phyloP scores from a whole-genome alignment of 2,797 vertebrate genomes.

The Aeoliscus strigatus region DNA sequence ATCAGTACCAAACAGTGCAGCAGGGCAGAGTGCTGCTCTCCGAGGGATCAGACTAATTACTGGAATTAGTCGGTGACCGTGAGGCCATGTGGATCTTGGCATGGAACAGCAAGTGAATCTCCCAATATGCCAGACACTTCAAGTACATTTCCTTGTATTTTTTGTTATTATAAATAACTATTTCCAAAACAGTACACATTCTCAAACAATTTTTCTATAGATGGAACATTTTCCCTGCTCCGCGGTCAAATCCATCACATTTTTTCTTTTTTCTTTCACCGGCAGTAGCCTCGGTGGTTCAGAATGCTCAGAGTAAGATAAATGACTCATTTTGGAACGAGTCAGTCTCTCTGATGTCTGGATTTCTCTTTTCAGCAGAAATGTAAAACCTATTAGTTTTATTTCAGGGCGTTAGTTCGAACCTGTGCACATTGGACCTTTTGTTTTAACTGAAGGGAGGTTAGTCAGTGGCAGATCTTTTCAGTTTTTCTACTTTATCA shows the following conservation, averaged over 20 bases:
- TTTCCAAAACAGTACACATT: no score
- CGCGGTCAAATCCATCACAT: slow-evolving; percentile 33
- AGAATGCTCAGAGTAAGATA: slow-evolving; percentile 19
- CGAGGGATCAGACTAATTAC: slow-evolving; percentile 10
- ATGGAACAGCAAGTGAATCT: no score
- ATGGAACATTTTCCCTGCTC: slow-evolving; percentile 22
- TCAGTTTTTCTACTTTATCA: no score
- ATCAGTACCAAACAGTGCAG: slow-evolving; percentile 5
- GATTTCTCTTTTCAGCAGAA: slow-evolving; percentile 12
- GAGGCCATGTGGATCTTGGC: slow-evolving; percentile 2
- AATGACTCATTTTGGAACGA: slow-evolving; percentile 17
- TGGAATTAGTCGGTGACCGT: slow-evolving; percentile 35
- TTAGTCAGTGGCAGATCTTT: no score
- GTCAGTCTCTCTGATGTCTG: slow-evolving; percentile 12
- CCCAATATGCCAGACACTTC: no score
- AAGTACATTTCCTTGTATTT: no score
- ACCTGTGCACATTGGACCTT: no score
- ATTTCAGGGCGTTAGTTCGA: no score
- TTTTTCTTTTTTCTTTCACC: slow-evolving; percentile 1
- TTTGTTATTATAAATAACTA: no score
- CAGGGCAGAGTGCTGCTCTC: slow-evolving; percentile 4
- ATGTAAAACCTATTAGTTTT: slow-evolving; percentile 11
- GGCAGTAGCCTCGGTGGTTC: slow-evolving; percentile 7
- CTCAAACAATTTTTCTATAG: slow-evolving; percentile 4
- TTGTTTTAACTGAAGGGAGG: no score